A percentile compares a stretch with the other conserved stretches of the same genome.
These are phyloP conservation scores for Ips nitidus DNA, from an alignment of 1,140 invertebrate genomes.

Conservation along the genomic window DNA sequence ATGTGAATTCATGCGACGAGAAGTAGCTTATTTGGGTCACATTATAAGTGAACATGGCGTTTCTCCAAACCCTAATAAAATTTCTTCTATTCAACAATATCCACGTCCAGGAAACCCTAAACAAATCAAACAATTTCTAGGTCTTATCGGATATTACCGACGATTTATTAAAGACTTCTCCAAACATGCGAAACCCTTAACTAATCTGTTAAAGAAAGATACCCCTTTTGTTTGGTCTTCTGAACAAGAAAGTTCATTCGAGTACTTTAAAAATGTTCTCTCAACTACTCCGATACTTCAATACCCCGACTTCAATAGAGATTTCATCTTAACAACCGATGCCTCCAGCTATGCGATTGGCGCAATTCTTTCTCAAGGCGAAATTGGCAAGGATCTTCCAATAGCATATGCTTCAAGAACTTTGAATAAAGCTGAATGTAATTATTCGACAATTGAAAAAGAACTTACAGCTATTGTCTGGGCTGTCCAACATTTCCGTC, in stretches of 20 bases:
- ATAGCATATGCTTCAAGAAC: slow-evolving; percentile 44
- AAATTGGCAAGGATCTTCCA: slow-evolving; percentile 40
- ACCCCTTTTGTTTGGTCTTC: slow-evolving; percentile 15
- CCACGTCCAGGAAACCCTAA: slow-evolving; percentile 46
- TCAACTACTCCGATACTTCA: slow-evolving; percentile 50
- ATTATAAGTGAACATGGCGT: slow-evolving; percentile 50
- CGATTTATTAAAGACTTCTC: slow-evolving; percentile 37
- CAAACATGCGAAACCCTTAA: slow-evolving; percentile 34
- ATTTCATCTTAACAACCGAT: slow-evolving; percentile 51
- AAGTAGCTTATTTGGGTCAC: slow-evolving; percentile 48
- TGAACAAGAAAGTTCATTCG: slow-evolving; percentile 46
- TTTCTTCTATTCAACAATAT: slow-evolving; percentile 48
- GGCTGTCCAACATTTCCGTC: slow-evolving; percentile 26
- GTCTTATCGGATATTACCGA: slow-evolving; percentile 45
- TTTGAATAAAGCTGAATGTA: slow-evolving; percentile 43
- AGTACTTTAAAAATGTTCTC: slow-evolving; percentile 50
- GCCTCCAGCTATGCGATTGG: slow-evolving; percentile 49
- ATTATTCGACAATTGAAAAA: slow-evolving; percentile 40
- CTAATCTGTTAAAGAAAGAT: slow-evolving; percentile 34
- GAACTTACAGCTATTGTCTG: slow-evolving; percentile 47
- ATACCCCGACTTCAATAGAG: slow-evolving; percentile 47
- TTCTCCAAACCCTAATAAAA: slow-evolving; percentile 52
- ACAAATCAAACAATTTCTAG: slow-evolving; percentile 52
- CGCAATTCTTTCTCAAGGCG: slow-evolving; percentile 44
- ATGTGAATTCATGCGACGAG: slow-evolving; percentile 49